Base-by-base conservation (phyloP, 2,113 vertebrate species). In the Castor canadensis region DNA sequence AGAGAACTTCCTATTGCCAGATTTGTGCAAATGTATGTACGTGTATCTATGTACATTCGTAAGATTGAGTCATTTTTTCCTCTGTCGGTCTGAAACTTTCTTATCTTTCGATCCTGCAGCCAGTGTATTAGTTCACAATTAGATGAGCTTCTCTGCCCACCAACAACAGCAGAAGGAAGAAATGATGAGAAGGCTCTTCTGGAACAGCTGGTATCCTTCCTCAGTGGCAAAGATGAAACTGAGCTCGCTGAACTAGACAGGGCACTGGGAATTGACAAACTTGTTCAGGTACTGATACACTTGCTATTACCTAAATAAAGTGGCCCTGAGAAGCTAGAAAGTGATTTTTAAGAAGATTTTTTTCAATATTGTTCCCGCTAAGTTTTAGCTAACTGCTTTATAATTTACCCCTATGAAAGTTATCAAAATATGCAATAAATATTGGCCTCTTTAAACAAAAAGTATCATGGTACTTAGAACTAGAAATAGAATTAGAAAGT, bases 221-320 rank as follows among this genome's bases (percentile, higher is more conserved):
- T 99, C 95, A 99, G 99, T n/a, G 99, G 99, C 93, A 99, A 99
- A n/a, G 99, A 99, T 8, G 99, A 99, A 98, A 99, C 99, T 0
- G 99, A 99, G 94, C 98, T 99, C 94, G 99, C 99, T 0, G 99
- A 99, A 96, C 98, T 99, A 94, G 99, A 99, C 97, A 98, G 99
- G 81, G 99, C 99, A 1, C 98, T 99, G 62, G 99, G 99, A 28
- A 99, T 99, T 9, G 99, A 99, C 98, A 99, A 99, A 94, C 98
- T 99, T 76, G 99, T 99, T 17, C 99, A 99, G 99, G 99, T 99
- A 90, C 92, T 95, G 71, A 64, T 80, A 56, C 49, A 85, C 17
- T 84, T 83, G 32, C 4, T 45, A 19, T 82, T 79, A 49, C 73
- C 80, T 85, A 91, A 86, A 43, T 49, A 38, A 67, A 43, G 13